Evolutionary conservation across 2,113 vertebrate genomes (phyloP).

Genomic region (Bucco capensis): DNA sequence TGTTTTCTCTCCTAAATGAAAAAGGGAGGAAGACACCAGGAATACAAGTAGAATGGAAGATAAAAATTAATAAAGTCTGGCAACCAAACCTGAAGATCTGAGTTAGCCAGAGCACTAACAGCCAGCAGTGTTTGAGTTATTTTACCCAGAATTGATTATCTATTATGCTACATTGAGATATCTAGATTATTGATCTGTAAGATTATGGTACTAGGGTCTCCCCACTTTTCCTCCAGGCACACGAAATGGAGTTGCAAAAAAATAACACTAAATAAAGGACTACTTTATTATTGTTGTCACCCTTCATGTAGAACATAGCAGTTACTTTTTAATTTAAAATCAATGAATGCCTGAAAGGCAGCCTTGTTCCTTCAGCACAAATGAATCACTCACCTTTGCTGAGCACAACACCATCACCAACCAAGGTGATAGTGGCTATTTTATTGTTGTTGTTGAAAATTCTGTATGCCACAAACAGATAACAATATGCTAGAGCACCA

Average conservation of each 20-base stretch:
- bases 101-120: conserved; percentile 50
- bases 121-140: conserved; percentile 61
- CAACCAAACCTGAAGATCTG: conserved; percentile 54
- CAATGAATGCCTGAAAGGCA: conserved; percentile 71
- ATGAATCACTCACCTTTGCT: conserved; percentile 72
- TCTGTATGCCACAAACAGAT: background rate
- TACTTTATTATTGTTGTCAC: conserved; percentile 74
- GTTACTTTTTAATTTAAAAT: conserved; percentile 83
- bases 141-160: conserved; percentile 69
- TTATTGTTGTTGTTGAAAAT: background rate
- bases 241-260: conserved; percentile 41
- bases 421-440: conserved; percentile 56
- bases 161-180: conserved; percentile 71
- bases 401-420: conserved; percentile 42
- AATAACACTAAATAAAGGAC: conserved; percentile 72
- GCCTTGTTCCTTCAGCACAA: conserved; percentile 64
- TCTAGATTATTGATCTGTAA: conserved; percentile 73
- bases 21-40: background rate
- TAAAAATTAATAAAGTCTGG: conserved; percentile 70
- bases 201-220: conserved; percentile 60
- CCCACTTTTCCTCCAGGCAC: conserved; percentile 22
- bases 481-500: background rate
- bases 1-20: background rate
- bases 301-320: conserved; percentile 73
- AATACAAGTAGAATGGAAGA: conserved; percentile 56